Conservation (phyloP, 2,888 invertebrate genomes). For the Drosophila gaucha region DNA sequence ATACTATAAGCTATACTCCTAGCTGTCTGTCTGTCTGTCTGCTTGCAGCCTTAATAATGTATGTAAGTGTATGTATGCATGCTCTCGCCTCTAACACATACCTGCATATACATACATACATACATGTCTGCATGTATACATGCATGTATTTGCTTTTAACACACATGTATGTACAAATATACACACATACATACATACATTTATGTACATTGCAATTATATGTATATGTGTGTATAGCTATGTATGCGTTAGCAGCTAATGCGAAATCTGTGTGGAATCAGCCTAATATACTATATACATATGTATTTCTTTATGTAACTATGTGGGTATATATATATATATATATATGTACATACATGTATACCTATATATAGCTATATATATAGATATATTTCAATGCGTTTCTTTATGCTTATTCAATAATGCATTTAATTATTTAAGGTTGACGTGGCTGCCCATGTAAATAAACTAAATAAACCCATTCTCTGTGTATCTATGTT, state of each 20-base stretch:
- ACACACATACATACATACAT: not conserved
- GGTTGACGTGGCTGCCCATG: constrained; percentile 64
- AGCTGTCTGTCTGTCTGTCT: not conserved
- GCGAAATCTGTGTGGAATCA: constrained; percentile 8
- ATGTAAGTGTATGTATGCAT: constrained; percentile 8
- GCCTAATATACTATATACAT: constrained; percentile 13
- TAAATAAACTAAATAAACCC: constrained; percentile 28
- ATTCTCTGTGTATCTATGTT: constrained; percentile 16
- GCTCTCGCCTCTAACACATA: no score
- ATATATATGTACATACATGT: constrained; percentile 9
- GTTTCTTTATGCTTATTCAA: constrained; percentile 35
- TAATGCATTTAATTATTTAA: constrained; percentile 54
- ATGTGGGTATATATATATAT: constrained; percentile 10
- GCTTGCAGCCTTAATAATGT: constrained; percentile 19
- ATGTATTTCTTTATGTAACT: no score
- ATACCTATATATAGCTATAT: constrained; percentile 18
- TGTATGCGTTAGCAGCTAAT: not conserved
- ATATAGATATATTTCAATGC: constrained; percentile 22
- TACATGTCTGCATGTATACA: constrained; percentile 6
- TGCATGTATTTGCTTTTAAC: constrained; percentile 4
- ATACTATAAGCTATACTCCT: not conserved
- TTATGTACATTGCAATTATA: not conserved
- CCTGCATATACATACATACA: constrained; percentile 5
- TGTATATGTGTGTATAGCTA: not conserved
- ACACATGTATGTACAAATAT: no score